A percentile compares a stretch with the other conserved stretches of the same genome.
Evolutionary conservation across 1,140 invertebrate species (phyloP).

Genomic region (Drosophila albomicans): DNA sequence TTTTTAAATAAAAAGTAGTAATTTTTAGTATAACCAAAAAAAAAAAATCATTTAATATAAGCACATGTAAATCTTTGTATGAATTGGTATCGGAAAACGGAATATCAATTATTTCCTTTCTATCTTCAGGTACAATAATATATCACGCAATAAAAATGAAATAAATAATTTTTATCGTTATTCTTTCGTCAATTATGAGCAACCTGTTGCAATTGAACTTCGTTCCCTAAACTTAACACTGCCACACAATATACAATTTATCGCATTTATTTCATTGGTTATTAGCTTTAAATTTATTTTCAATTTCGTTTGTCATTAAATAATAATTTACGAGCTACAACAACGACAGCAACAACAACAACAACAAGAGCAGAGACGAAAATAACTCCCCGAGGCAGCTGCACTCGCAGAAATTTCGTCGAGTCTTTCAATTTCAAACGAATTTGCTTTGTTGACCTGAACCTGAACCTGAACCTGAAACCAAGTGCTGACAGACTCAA

Average conservation of each 20-base stretch:
- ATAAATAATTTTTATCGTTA: conserved; percentile 6
- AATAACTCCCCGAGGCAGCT: conserved; percentile 55
- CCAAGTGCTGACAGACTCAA: conserved; percentile 26
- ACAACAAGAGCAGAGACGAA: conserved; percentile 29
- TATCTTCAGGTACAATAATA: neutral
- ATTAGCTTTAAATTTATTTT: conserved; percentile 80
- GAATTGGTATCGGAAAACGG: neutral
- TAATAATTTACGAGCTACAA: conserved; percentile 76
- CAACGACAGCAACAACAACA: conserved; percentile 24
- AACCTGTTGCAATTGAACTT: conserved; percentile 29
- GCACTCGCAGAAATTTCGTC: conserved; percentile 31
- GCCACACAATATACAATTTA: conserved; percentile 26
- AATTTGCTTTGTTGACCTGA: conserved; percentile 74
- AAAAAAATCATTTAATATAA: no score
- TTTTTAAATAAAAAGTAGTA: no score
- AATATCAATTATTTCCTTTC: neutral
- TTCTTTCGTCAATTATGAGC: neutral
- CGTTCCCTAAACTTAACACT: neutral
- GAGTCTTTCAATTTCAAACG: conserved; percentile 70
- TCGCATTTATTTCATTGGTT: conserved; percentile 68
- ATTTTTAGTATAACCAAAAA: no score
- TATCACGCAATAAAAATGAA: neutral
- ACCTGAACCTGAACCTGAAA: conserved; percentile 56
- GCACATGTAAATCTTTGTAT: neutral
- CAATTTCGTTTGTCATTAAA: conserved; percentile 81